Base-by-base conservation (phyloP, 2,113 vertebrate genomes). In the Nibea albiflora region DNA sequence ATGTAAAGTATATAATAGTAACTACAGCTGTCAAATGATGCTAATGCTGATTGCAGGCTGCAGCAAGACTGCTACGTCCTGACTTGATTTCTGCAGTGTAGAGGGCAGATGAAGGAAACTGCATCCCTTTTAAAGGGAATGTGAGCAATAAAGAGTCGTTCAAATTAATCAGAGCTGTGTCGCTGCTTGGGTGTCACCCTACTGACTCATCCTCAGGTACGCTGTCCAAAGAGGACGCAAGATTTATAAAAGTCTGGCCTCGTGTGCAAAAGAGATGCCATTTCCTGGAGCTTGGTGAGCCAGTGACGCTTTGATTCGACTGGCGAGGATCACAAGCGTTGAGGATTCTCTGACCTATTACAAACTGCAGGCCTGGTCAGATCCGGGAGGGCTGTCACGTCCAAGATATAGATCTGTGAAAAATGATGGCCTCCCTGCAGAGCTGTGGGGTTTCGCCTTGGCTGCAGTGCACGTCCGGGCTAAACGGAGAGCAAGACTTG, bases 81-180 rank as follows among this genome's bases (percentile, higher is more conserved):
- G 16, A 49, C 70, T 58, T 11, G 4, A 20, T 71, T 76, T 85
- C 62, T 81, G 58, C 73, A 68, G 54, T 15, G 53, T 20, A 58
- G 56, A 79, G 80, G 56, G 69, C 65, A 17, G 31, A 81, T 77
- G 63, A 83, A 86, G 81, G 78, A 85, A 81, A 75, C 57, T 20
- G 62, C 49, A 47, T 73, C 78, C 56, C n/a, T 52, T 74, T 74
- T 49, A 62, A 80, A 68, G 79, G 79, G 77, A 87, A 83, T 84
- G 65, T 42, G 35, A 67, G 57, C 49, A 75, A 76, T 60, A 63
- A 78, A 47, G 64, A 79, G 54, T 26, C 12, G 1, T 12, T 72
- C 28, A 62, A 22, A 80, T 79, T 44, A 78, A 89, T 88, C 66
- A 75, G 73, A 72, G 78, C 64, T 4, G 11, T 60, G 49, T 24